Base-by-base conservation (phyloP, 2,113 vertebrate genomes). In the Petroica traversi region DNA sequence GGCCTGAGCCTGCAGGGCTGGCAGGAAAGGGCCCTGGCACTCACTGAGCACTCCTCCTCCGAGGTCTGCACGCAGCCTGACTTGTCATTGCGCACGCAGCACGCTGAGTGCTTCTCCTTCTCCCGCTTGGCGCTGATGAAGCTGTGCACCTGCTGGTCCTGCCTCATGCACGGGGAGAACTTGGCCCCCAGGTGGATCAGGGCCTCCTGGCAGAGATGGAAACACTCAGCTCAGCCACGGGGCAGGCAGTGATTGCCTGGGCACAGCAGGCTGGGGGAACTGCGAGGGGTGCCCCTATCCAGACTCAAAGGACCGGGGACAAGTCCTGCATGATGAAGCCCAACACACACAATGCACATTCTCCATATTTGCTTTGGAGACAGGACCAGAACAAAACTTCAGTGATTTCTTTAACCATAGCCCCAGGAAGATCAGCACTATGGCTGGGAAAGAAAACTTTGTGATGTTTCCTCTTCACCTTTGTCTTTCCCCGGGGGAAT, bases 161-260 rank as follows among this genome's bases (percentile, higher is more conserved):
- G 99, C 83, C 99, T 98, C 99, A 99, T 99, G 98, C 99, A 99
- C 1, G 99, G 99, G 2, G 99, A 99, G 97, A 99, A 99, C 98
- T 99, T 99, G 97, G 99, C 99, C 69, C 99, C 99, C 89, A 99
- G 97, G 96, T 99, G 99, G 98, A 99, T 99, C 97, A 99, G 98
- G 61, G 98, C 98, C 97, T 99, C 99, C 99, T 99, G 95, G 38
- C 46, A 80, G 76, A 75, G n/a, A 84, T 1, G 19, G 58, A 69
- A 76, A 38, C 12, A 13, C 51, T 18, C 77, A 61, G 68, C 69
- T 94, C 52, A 43, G 87, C 75, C 43, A 7, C 24, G 54, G 38
- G 66, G 11, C 36, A 49, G 23, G 33, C 12, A n/a, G 7, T 0
- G 5, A 76, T 4, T 57, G 52, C 33, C 40, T 33, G 63, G 64